Base-by-base conservation (phyloP, 92 coral and sea anemone genomes). In the Nematostella vectensis region DNA sequence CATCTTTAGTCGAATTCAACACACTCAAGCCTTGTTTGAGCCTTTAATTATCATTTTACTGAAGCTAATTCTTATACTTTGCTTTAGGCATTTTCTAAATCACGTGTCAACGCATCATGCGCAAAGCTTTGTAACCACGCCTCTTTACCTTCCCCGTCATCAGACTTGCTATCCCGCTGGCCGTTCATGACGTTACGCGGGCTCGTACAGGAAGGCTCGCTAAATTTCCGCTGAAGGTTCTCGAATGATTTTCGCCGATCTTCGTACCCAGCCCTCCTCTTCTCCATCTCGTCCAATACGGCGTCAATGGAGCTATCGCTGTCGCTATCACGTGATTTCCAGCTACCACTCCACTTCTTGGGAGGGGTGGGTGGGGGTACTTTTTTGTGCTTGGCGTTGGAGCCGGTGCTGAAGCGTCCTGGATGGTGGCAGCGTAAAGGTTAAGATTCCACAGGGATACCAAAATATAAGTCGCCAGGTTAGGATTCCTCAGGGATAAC, bases 291-390 rank as follows among this genome's bases (percentile, higher is more conserved):
- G 15, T 80, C 95, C 36, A 85, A 55, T 28, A 67, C 30, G 11
- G 83, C 48, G 11, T 85, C 95, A 17, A 85, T 79, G 4, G 95
- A 75, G 50, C 95, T 77, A 57, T 82, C 68, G 9, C 73, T 61
- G 33, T 83, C 80, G 25, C 67, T 50, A 45, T 59, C 25, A 1
- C 53, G 48, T 57, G 67, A 65, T 0, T 50, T 62, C 10, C 50
- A 27, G 29, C 85, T 65, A 21, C 78, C 74, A 42, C 43, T 48
- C 15, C 72, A 63, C 2, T 54, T 55, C 52, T 66, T 68, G 19
- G 66, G 87, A 15, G 55, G 50, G 39, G 63, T 36, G 42, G 72
- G 63, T 4, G 72, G 75, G 36, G 72, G 63, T 1, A 48, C 37
- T 31, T 66, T 57, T 13, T 27, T 48, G 48, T 78, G 49, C 11